Percentiles rank a stretch among this genome's conserved stretches.
Evolutionary conservation across 2,888 invertebrate genomes (phyloP).

Genomic region (Harpalus rubripes): DNA sequence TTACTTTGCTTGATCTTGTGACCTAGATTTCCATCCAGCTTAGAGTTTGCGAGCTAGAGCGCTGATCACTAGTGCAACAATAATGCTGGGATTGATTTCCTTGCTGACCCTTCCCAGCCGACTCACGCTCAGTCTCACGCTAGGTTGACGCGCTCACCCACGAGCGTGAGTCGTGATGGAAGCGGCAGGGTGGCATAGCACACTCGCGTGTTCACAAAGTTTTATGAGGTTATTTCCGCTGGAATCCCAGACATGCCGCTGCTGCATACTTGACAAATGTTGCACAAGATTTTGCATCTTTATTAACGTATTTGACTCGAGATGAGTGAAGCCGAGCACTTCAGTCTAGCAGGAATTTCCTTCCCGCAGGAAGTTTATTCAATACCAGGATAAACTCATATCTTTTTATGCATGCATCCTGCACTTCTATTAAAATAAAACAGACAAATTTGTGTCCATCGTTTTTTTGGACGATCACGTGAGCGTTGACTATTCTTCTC

Average conservation of each 20-base stretch:
- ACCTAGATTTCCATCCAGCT: slow-evolving; percentile 31
- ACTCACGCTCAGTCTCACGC: slow-evolving; percentile 32
- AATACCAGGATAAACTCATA: slow-evolving; percentile 25
- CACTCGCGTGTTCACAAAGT: slow-evolving; percentile 56
- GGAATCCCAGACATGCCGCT: slow-evolving; percentile 54
- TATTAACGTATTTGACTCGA: slow-evolving; percentile 56
- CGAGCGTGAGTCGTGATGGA: slow-evolving; percentile 6
- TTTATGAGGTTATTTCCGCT: slow-evolving; percentile 63
- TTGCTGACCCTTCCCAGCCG: neutral
- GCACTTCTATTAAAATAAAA: slow-evolving; percentile 33
- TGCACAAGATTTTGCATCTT: slow-evolving; percentile 61
- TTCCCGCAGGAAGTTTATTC: slow-evolving; percentile 16
- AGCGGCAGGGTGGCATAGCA: neutral
- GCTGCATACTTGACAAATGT: slow-evolving; percentile 64
- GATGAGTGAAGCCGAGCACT: slow-evolving; percentile 21
- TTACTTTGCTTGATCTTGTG: slow-evolving; percentile 28
- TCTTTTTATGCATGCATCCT: slow-evolving; percentile 21
- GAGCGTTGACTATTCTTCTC: too few species aligned
- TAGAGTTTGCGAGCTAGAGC: slow-evolving; percentile 27
- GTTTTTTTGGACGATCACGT: too few species aligned
- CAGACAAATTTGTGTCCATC: neutral
- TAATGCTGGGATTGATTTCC: slow-evolving; percentile 43
- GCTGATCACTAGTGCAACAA: slow-evolving; percentile 44
- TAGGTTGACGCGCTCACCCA: neutral
- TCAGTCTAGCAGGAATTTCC: slow-evolving; percentile 26